Conservation (phyloP, 2,113 vertebrate genomes). For the Rhea americana region DNA sequence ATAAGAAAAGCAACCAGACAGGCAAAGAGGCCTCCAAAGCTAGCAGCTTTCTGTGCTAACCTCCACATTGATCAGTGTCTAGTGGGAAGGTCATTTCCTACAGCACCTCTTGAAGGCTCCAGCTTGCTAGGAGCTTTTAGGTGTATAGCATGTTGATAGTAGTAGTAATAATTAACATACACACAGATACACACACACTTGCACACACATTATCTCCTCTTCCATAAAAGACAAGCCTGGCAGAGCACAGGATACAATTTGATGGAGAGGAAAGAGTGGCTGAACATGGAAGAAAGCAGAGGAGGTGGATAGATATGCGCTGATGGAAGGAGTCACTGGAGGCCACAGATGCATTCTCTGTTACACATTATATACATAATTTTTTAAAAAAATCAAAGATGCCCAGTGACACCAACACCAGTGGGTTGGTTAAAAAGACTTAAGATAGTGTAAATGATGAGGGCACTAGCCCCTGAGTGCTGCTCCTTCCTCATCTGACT, state of each 20-base stretch:
- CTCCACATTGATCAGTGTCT: background rate
- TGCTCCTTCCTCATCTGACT: constrained; percentile 15
- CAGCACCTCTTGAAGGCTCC: constrained; percentile 67
- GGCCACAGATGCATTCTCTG: background rate
- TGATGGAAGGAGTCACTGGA: constrained; percentile 10
- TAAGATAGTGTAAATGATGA: background rate
- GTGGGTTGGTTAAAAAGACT: background rate
- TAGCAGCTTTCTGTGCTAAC: constrained; percentile 41
- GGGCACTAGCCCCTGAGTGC: background rate
- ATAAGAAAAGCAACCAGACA: constrained; percentile 31
- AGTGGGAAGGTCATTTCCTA: constrained; percentile 45
- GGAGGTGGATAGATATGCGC: background rate
- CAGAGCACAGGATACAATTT: constrained; percentile 25
- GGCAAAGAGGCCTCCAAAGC: constrained; percentile 51
- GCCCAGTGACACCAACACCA: background rate
- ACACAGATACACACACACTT: background rate
- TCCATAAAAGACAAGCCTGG: constrained; percentile 27
- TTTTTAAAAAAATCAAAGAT: constrained; percentile 34
- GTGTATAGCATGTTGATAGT: constrained; percentile 44
- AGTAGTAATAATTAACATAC: constrained; percentile 38
- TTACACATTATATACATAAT: background rate
- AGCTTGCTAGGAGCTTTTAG: constrained; percentile 60
- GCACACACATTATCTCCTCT: constrained; percentile 40
- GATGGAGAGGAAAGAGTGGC: constrained; percentile 7
- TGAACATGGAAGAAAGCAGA: constrained; percentile 41